These are phyloP conservation scores for Ormyrus pomaceus DNA, from an alignment of 2,888 invertebrate species.

Conservation along the genomic window DNA sequence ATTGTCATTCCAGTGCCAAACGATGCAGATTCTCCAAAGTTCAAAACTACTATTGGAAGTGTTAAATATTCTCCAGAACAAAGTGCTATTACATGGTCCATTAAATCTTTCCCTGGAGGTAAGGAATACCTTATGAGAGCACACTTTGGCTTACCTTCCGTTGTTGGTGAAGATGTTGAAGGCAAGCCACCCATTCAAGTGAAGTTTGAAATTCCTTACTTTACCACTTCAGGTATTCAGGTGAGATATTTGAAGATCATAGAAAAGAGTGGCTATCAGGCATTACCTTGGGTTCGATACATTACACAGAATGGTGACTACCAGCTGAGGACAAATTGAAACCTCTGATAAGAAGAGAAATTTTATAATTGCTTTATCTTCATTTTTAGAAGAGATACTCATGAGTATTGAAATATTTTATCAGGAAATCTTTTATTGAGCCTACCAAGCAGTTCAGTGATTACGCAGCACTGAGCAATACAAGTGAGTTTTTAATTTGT, in stretches of 20 bases:
- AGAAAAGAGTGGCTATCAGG: constrained; percentile 99
- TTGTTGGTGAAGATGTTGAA: constrained; percentile 94
- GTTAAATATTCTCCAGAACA: constrained; percentile 98
- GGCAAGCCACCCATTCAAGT: constrained; percentile 99
- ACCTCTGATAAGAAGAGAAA: not conserved
- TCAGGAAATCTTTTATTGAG: constrained; percentile 32
- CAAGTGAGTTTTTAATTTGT: constrained; percentile 45
- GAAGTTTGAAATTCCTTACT: constrained; percentile 99
- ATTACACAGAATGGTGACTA: constrained; percentile 99
- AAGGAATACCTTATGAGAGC: constrained; percentile 99
- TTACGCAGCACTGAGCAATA: constrained; percentile 7
- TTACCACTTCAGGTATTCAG: constrained; percentile 99
- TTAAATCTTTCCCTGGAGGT: constrained; percentile 98
- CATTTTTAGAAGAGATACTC: constrained; percentile 28
- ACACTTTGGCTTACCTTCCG: constrained; percentile 97
- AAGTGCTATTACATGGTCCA: constrained; percentile 97
- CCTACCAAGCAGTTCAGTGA: constrained; percentile 14
- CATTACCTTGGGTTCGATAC: constrained; percentile 99
- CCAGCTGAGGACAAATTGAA: constrained; percentile 92
- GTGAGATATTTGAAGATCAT: constrained; percentile 97
- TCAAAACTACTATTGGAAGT: constrained; percentile 97
- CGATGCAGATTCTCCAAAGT: constrained; percentile 99
- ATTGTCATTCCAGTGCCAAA: constrained; percentile 96
- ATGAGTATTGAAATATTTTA: constrained; percentile 24
- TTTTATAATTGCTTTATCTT: constrained; percentile 32